Base-by-base conservation (phyloP, 2,797 vertebrate genomes). In the Pseudocheirus occidentalis region DNA sequence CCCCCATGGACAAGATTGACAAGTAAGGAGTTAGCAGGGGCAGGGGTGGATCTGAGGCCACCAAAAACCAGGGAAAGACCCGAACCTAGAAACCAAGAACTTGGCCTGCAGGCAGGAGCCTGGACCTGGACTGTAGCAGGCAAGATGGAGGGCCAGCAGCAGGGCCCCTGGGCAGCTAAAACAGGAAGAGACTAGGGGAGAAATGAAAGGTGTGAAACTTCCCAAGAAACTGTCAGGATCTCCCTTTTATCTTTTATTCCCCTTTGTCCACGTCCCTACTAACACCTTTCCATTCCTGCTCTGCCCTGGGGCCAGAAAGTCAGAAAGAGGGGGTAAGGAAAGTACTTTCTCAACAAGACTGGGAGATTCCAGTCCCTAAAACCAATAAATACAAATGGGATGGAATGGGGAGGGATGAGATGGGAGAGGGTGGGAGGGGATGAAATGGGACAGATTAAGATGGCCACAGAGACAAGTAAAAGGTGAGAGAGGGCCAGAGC, bases 1-100 rank as follows among this genome's bases (percentile, higher is more conserved):
- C 96, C 53, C 96, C 96, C 1, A 95, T 97, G 93, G 97, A 97
- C 12, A 52, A 92, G 29, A 95, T 97, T 16, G 73, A 87, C 73
- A 87, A 87, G 73, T 87, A 87, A 87, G 73, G 73, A 46, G 73
- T 50, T 87, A 28, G 73, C 40, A 46, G 66, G 66, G 66, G 66
- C 16, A 46, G 66, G 66, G 14, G n/a, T 16, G 16, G 34, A 66
- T 2, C 5, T n/a, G 5, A 18, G 40, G 12, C 11, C 6, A 16
- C 62, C 13, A 66, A n/a, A 31, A 66, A 66, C 62, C 34, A 62
- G 31, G 31, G 59, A 62, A 62, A 62, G 59, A 62, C 62, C 16
- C 62, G 1, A 21, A 40, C 21, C 16, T 73, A 18, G 66, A 73
- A 73, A 73, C n/a, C 1, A 2, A 18, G 34, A 6, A 40, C 10